These are phyloP conservation scores for Venusia cambrica DNA, from an alignment of 2,888 invertebrate genomes.

Conservation along the genomic window DNA sequence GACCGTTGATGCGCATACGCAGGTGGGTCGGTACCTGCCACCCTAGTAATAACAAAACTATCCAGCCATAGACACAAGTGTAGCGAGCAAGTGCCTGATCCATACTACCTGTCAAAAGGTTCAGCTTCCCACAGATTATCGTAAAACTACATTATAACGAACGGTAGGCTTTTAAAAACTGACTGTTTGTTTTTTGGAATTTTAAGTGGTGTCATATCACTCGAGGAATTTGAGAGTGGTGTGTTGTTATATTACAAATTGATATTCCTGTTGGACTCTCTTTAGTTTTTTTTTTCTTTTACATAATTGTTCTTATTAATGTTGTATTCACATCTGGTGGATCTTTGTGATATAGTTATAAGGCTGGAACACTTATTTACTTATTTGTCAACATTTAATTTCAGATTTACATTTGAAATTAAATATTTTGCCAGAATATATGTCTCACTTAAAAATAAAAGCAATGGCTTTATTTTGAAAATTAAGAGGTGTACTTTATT, in stretches of 20 bases:
- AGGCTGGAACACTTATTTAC: too few species aligned
- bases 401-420: too few species aligned
- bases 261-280: too few species aligned
- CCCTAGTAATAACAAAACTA: conserved; percentile 25
- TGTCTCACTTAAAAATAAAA: too few species aligned
- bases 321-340: too few species aligned
- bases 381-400: too few species aligned
- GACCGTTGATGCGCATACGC: conserved; percentile 28
- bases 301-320: too few species aligned
- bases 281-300: too few species aligned
- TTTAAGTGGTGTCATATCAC: conserved; percentile 25
- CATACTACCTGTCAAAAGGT: conserved; percentile 36
- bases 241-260: conserved; percentile 1
- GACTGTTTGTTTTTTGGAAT: conserved; percentile 27
- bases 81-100: conserved; percentile 43
- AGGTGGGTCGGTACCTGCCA: conserved; percentile 22
- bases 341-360: too few species aligned
- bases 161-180: conserved; percentile 17
- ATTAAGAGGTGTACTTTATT: too few species aligned
- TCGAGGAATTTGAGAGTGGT: conserved; percentile 12
- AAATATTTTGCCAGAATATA: too few species aligned
- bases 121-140: conserved; percentile 7
- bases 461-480: too few species aligned
- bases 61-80: conserved; percentile 39
- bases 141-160: conserved; percentile 6